A percentile compares a stretch with the other conserved stretches of the same genome.
phyloP scores from a whole-genome alignment of 2,797 vertebrate genomes.

The Acestrorhynchus altus region DNA sequence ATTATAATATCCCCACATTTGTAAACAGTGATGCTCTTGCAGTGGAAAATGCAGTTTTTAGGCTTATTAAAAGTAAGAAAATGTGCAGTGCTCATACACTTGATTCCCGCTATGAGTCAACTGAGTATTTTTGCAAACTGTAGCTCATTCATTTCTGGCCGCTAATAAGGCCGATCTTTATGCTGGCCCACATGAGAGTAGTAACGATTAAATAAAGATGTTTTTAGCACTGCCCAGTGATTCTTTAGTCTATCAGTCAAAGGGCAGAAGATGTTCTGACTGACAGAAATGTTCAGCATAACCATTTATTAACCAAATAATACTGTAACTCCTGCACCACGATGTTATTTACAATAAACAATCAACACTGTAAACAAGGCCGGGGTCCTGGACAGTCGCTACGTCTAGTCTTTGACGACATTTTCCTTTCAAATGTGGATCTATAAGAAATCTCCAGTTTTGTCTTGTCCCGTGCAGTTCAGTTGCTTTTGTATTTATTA shows the following conservation, averaged over 20 bases:
- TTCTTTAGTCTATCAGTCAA: background rate
- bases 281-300: background rate
- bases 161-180: background rate
- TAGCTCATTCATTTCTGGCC: background rate
- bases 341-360: too few relatives aligned
- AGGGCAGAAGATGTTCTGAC: background rate
- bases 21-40: background rate
- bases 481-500: too few relatives aligned
- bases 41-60: background rate
- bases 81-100: background rate
- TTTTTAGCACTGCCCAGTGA: background rate
- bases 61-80: background rate
- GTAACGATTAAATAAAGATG: background rate
- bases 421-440: too few relatives aligned
- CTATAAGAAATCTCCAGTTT: too few relatives aligned
- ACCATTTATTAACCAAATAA: too few relatives aligned
- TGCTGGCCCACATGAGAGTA: background rate
- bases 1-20: conserved; percentile 9
- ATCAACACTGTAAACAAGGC: too few relatives aligned
- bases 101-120: background rate
- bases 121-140: background rate
- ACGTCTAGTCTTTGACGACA: too few relatives aligned
- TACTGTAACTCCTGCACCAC: too few relatives aligned
- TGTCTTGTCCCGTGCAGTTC: too few relatives aligned
- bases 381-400: too few relatives aligned